These are phyloP conservation scores for Isotomurus palustris DNA, from an alignment of 2,888 invertebrate species.

Conservation along the genomic window DNA sequence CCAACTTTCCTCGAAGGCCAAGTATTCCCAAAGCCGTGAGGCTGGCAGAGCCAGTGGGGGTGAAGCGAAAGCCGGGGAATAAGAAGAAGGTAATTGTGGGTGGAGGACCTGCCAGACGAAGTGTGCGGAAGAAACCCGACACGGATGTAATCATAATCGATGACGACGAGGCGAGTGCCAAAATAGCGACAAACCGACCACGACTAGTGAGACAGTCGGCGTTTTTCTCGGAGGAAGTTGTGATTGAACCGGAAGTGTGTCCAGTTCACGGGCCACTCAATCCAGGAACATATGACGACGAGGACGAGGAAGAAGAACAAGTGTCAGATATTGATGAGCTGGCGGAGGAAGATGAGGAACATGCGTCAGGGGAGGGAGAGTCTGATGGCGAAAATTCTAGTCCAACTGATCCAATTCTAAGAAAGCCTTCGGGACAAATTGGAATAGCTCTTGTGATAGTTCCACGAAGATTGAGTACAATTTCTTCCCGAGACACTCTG, in stretches of 20 bases:
- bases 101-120: slow-evolving; percentile 9
- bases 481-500: slow-evolving; percentile 31
- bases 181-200: slow-evolving; percentile 44
- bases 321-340: slow-evolving; percentile 65
- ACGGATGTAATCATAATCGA: slow-evolving; percentile 12
- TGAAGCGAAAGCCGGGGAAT: not conserved
- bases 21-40: slow-evolving; percentile 4
- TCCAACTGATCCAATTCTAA: slow-evolving; percentile 44
- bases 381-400: slow-evolving; percentile 53
- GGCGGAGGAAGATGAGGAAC: slow-evolving; percentile 55
- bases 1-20: slow-evolving; percentile 12
- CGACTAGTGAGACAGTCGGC: slow-evolving; percentile 59
- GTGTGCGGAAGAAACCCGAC: slow-evolving; percentile 18
- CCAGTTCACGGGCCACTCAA: slow-evolving; percentile 45
- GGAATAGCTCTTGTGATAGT: slow-evolving; percentile 43
- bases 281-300: slow-evolving; percentile 49
- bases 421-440: slow-evolving; percentile 35
- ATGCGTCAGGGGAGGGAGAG: slow-evolving; percentile 59
- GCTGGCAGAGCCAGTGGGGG: not conserved
- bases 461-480: slow-evolving; percentile 42
- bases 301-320: slow-evolving; percentile 63
- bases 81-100: slow-evolving; percentile 25
- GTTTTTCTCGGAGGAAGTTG: slow-evolving; percentile 44
- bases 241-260: slow-evolving; percentile 46
- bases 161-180: slow-evolving; percentile 32